Percentiles rank a stretch among this genome's conserved stretches.
These are phyloP conservation scores for Neodontobutis hainanensis DNA, from an alignment of 2,113 vertebrate genomes.

Conservation along the genomic window DNA sequence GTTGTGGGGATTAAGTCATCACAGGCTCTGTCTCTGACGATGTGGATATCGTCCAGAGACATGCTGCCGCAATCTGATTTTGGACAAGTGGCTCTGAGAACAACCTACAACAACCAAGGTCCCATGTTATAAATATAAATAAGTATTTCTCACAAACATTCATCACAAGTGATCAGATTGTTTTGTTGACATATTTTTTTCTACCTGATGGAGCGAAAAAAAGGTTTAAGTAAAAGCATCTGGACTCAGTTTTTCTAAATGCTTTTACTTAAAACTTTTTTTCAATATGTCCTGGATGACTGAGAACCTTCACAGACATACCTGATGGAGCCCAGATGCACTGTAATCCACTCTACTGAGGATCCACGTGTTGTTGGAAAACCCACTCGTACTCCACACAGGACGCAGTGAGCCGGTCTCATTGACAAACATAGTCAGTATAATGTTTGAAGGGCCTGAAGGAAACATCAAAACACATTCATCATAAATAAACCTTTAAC, in stretches of 20 bases:
- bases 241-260: too few relatives aligned
- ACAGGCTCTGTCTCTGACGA: constrained; percentile 62
- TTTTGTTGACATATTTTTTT: neutral
- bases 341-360: constrained; percentile 68
- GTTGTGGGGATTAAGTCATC: constrained; percentile 53
- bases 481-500: too few relatives aligned
- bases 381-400: constrained; percentile 62
- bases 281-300: too few relatives aligned
- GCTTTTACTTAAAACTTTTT: too few relatives aligned
- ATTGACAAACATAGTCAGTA: constrained; percentile 69
- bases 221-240: too few relatives aligned
- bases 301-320: too few relatives aligned
- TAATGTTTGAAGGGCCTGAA: constrained; percentile 30
- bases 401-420: constrained; percentile 52
- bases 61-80: neutral
- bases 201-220: constrained; percentile 73
- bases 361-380: constrained; percentile 57
- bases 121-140: neutral
- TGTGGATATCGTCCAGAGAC: constrained; percentile 75
- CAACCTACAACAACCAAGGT: constrained; percentile 59
- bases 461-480: neutral
- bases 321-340: constrained; percentile 69
- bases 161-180: neutral
- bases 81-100: constrained; percentile 61
- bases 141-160: too few relatives aligned